These are phyloP conservation scores for Trypoxylus dichotomus DNA, from an alignment of 1,140 invertebrate species.

Conservation along the genomic window DNA sequence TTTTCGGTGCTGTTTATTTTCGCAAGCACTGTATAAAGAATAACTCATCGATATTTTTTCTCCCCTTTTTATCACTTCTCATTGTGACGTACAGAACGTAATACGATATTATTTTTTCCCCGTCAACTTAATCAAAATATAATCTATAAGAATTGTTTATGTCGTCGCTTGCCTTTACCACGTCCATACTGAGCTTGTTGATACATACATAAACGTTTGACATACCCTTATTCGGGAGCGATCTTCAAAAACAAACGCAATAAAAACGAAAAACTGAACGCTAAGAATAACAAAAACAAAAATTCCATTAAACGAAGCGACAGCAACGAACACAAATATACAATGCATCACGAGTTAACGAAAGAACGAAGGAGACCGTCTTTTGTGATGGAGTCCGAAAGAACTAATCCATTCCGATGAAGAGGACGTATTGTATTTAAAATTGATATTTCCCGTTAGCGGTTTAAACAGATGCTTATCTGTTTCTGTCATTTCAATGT, in stretches of 20 bases:
- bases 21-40: no score
- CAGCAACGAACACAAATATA: neutral
- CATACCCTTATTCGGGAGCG: neutral
- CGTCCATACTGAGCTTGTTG: no score
- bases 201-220: neutral
- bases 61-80: no score
- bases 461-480: constrained; percentile 26
- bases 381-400: neutral
- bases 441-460: constrained; percentile 26
- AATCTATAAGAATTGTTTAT: no score
- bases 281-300: neutral
- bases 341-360: neutral
- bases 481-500: constrained; percentile 17
- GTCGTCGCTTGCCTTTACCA: no score
- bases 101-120: no score
- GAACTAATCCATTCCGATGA: neutral
- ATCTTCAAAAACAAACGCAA: neutral
- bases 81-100: no score
- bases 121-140: no score
- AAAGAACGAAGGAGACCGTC: neutral
- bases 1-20: no score
- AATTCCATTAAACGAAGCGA: neutral
- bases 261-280: neutral
- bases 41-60: no score
- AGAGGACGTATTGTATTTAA: constrained; percentile 9